Evolutionary conservation across 2,888 invertebrate species (phyloP), one percentile per base, ranked within the genome.

Genomic region (Mythimna vitellina): DNA sequence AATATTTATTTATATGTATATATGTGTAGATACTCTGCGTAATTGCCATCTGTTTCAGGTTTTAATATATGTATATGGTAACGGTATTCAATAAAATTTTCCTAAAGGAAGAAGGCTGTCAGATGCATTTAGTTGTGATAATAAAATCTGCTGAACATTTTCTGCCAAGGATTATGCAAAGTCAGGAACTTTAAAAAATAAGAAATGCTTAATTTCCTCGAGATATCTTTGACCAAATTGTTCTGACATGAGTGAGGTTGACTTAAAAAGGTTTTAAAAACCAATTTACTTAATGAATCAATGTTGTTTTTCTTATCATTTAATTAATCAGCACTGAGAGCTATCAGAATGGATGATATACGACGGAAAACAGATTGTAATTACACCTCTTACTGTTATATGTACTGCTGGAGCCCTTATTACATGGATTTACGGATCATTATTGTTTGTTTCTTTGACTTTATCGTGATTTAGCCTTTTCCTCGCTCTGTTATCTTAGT

Each of bases 301-400:
- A 90, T 89, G 89, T 86, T 85, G 73, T 83, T 76, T 82, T 82
- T 77, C 80, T 88, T 92, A 93, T 93, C 92, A 91, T 90, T 92
- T 92, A 93, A 93, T 93, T 93, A 93, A 93, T 93, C 93, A 89
- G 89, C 88, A 89, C 87, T 87, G 87, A 90, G 89, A 91, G 89
- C 85, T 90, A 91, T 91, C 89, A 86, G 71, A 67, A 81, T 85
- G 66, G 82, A 88, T 88, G 90, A 91, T 90, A 89, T 89, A 90
- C 85, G 85, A 84, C 83, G 82, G 86, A 87, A 90, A 91, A 91
- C 89, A 87, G 90, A 92, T 90, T 91, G 89, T 89, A 90, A 92
- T 92, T 91, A 89, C 87, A 86, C 73, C 70, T 74, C 78, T 75
- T 84, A 83, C 84, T 83, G 81, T 82, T 66, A 53, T 56, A 17